Evolutionary conservation across 2,797 vertebrate genomes (phyloP).

Genomic region (Emydoidea blandingii): DNA sequence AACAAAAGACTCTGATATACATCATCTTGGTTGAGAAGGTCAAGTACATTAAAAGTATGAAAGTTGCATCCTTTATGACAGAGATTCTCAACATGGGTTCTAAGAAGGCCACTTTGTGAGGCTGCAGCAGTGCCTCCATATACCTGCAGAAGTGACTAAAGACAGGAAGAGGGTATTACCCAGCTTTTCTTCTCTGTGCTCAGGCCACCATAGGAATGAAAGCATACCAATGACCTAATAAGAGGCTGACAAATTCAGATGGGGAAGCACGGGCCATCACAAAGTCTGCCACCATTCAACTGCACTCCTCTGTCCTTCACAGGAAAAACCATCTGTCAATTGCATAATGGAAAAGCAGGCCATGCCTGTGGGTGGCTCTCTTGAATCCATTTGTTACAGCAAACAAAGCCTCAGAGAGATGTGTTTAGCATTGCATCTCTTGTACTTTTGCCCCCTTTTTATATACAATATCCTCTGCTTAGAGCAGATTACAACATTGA

Average conservation of each 20-base stretch:
- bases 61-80: rapidly evolving
- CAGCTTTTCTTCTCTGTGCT: not conserved
- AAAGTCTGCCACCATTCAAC: not conserved
- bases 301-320: rapidly evolving
- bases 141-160: not conserved
- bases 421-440: rapidly evolving
- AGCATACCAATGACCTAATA: not conserved
- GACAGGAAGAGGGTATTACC: not conserved
- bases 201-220: not conserved
- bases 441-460: not conserved
- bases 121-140: not conserved
- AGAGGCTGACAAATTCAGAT: not conserved
- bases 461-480: too few relatives aligned
- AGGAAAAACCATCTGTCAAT: not conserved
- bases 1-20: rapidly evolving
- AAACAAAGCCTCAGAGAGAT: rapidly evolving
- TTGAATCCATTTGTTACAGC: rapidly evolving
- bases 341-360: rapidly evolving
- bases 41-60: rapidly evolving
- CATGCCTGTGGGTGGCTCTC: not conserved
- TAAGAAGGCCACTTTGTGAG: rapidly evolving
- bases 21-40: rapidly evolving
- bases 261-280: slow-evolving; percentile 1
- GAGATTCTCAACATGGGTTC: rapidly evolving
- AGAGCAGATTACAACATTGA: rapidly evolving